phyloP scores from a whole-genome alignment of 23 tunicate genomes.

The Clavelina lepadiformis region DNA sequence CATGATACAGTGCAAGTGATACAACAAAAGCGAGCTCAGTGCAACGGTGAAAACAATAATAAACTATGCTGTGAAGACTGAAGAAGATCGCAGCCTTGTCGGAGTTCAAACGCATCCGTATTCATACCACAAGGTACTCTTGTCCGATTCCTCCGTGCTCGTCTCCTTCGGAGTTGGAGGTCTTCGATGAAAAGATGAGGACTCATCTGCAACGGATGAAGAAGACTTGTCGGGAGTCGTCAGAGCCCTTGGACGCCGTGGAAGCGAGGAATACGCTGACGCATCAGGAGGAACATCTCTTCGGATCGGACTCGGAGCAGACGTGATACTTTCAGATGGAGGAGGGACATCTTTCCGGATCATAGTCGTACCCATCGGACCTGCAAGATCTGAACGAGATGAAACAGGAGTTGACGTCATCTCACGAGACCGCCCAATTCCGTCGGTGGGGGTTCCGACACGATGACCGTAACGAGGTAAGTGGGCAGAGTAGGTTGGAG shows the following conservation, averaged over 20 bases:
- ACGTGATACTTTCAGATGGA: slow-evolving; percentile 37
- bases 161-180: slow-evolving; percentile 37
- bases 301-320: slow-evolving; percentile 63
- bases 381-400: too few species aligned
- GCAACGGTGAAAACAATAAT: not conserved
- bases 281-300: slow-evolving; percentile 76
- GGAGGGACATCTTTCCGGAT: slow-evolving; percentile 72
- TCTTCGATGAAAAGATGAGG: slow-evolving; percentile 28
- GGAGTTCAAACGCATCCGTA: slow-evolving; percentile 97
- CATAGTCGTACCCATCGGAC: slow-evolving; percentile 27
- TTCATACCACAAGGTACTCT: slow-evolving; percentile 83
- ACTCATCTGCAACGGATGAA: not conserved
- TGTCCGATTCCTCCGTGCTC: slow-evolving; percentile 49
- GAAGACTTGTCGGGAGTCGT: not conserved
- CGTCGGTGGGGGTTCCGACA: slow-evolving; percentile 4
- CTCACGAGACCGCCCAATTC: slow-evolving; percentile 8
- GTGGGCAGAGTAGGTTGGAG: slow-evolving; percentile 4
- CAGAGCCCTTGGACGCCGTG: not conserved
- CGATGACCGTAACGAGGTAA: not conserved
- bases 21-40: too few species aligned
- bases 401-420: slow-evolving; percentile 79
- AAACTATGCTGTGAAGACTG: too few species aligned
- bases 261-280: not conserved
- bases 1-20: too few species aligned
- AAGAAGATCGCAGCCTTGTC: too few species aligned